phyloP scores from a whole-genome alignment of 2,797 vertebrate species.

The Meriones psammophilus region DNA sequence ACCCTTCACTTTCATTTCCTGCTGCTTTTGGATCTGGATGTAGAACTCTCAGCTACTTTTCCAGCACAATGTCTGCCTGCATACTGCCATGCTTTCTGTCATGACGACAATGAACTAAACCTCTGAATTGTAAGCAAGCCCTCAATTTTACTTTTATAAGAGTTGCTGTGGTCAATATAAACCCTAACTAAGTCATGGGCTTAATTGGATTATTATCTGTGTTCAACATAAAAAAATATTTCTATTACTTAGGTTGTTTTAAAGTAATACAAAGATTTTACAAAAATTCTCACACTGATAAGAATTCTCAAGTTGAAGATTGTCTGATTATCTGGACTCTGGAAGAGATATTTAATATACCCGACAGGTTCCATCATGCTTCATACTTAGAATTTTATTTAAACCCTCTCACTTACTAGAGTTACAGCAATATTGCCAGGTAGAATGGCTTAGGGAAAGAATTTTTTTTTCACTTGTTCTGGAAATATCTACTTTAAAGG shows the following conservation, averaged over 20 bases:
- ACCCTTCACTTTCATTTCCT: too few species aligned
- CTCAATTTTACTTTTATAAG: too few species aligned
- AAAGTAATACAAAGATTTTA: conserved; percentile 41
- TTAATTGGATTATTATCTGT: neutral
- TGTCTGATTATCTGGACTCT: neutral
- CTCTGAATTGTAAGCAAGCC: too few species aligned
- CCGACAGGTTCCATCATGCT: neutral
- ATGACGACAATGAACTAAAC: too few species aligned
- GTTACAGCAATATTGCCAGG: neutral
- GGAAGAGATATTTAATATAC: neutral
- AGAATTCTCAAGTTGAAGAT: neutral
- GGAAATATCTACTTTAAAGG: neutral
- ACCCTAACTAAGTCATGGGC: neutral
- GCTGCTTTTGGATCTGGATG: too few species aligned
- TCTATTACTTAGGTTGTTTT: neutral
- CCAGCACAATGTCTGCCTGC: too few species aligned
- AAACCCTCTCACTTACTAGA: neutral
- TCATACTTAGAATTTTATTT: conserved; percentile 30
- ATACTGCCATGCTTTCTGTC: too few species aligned
- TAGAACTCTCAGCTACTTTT: too few species aligned
- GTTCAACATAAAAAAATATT: neutral
- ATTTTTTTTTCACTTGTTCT: neutral
- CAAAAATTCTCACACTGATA: neutral
- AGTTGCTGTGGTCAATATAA: too few species aligned
- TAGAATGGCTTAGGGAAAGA: neutral